Percentiles rank a stretch among this genome's conserved stretches.
Conservation (phyloP, 92 coral and sea anemone species). For the Heliopora coerulea region DNA sequence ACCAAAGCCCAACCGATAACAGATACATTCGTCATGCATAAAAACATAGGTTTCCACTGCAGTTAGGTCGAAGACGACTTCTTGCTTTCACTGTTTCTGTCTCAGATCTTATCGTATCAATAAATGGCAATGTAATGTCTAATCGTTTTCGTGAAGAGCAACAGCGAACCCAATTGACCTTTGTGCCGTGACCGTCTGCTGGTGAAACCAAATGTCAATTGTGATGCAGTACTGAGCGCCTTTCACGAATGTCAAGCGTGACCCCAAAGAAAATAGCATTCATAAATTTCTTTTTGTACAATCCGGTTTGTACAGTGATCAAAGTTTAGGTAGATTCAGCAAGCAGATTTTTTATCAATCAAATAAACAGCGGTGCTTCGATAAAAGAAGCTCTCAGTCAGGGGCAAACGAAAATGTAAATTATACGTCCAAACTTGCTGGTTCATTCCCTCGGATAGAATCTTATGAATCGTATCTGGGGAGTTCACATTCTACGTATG, state of each 20-base stretch:
- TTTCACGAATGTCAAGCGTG: not conserved
- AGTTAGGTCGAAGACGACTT: no score
- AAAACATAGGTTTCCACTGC: no score
- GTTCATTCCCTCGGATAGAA: not conserved
- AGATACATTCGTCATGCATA: no score
- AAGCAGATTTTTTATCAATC: not conserved
- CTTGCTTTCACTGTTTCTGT: no score
- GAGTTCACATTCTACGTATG: not conserved
- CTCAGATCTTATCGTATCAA: no score
- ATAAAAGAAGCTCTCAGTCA: not conserved
- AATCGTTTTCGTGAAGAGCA: no score
- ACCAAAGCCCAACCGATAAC: no score
- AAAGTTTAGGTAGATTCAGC: not conserved
- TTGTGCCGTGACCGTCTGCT: not conserved
- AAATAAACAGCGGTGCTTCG: not conserved
- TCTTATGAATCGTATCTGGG: not conserved
- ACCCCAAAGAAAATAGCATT: not conserved
- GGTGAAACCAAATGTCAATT: not conserved
- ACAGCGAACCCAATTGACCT: constrained; percentile 2
- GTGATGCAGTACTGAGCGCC: not conserved
- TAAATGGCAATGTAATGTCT: no score
- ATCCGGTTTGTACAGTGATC: not conserved
- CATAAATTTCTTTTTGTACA: not conserved
- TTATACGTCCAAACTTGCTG: not conserved
- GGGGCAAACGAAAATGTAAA: constrained; percentile 1